Evolutionary conservation across 2,888 invertebrate genomes (phyloP), one percentile per base, ranked within the genome.

Genomic region (Endotricha flammealis): DNA sequence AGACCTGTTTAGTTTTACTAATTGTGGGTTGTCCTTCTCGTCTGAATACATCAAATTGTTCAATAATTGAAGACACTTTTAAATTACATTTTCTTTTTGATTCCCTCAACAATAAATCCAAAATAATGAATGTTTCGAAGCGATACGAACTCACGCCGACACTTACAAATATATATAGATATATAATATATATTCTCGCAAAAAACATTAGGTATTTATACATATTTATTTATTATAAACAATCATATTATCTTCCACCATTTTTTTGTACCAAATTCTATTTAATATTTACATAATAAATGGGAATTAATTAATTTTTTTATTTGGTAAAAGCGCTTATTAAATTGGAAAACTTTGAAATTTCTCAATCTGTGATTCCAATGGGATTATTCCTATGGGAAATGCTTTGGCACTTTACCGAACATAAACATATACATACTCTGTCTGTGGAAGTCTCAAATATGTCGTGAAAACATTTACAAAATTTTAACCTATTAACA

Each of bases 401-500:
- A 66, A 64, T 53, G 61, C 69, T 77, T 80, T 79, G 80, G 80
- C 78, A 79, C 79, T 73, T 59, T 58, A 74, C 72, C 73, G 53
- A 63, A 56, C 44, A 55, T 54, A 67, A 53, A 64, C 46, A 42
- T 44, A 55, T 48, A 56, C 49, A 48, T 42, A 46, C 48, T 36
- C 34, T 30, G 25, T 35, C 32, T 33, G 39, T 38, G 66, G 64
- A 68, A 67, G 67, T 55, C 39, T 36, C 35, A 41, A 42, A 44
- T 41, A 55, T 46, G 48, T 50, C 39, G 48, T 45, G 46, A 62
- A 62, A 64, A 69, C 66, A 76, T 79, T 79, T 77, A 80, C 78
- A 80, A 72, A 78, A n/a, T n/a, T 79, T 78, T 76, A 79, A 70
- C 70, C 79, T 82, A 83, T 67, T 80, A 83, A 81, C 81, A 75